Evolutionary conservation across 2,888 invertebrate genomes (phyloP), one percentile per base, ranked within the genome.

Genomic region (Spialia ferax): DNA sequence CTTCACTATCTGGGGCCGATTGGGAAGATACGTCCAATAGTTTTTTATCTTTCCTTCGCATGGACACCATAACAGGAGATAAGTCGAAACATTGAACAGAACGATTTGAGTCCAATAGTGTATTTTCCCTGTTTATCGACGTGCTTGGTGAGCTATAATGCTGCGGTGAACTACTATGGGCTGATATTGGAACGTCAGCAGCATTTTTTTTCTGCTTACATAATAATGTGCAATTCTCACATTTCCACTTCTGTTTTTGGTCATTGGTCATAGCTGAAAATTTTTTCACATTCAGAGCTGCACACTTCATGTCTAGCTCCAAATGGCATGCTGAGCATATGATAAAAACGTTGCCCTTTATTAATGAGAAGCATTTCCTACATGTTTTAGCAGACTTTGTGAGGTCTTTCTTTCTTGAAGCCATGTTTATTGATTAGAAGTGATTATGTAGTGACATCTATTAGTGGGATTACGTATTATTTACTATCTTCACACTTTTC

Each of bases 11-110:
- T 5, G n/a, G n/a, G 38, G 38, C n/a, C 10, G 38, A 38, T n/a
- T 38, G n/a, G 38, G 38, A 38, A 38, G 38, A 38, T 38, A 38
- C n/a, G 38, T 38, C 38, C 38, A 38, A n/a, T 38, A 38, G n/a
- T 38, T 38, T n/a, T n/a, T 38, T 38, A 35, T 38, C n/a, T 38
- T 38, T 38, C n/a, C n/a, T 38, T n/a, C n/a, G n/a, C n/a, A n/a
- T 38, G 4, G 38, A 5, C 6, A 38, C 38, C 38, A 38, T 38
- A 3, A 4, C 38, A 38, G n/a, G 38, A n/a, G 38, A 38, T n/a
- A n/a, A n/a, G n/a, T n/a, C n/a, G n/a, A n/a, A 38, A n/a, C n/a
- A n/a, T 38, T 38, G 38, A n/a, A 3, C n/a, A n/a, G 13, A n/a
- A 8, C n/a, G 38, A 38, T n/a, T 38, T 38, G 38, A 38, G n/a